These are phyloP conservation scores for Psittacula echo DNA, from an alignment of 2,797 vertebrate species.

Conservation along the genomic window DNA sequence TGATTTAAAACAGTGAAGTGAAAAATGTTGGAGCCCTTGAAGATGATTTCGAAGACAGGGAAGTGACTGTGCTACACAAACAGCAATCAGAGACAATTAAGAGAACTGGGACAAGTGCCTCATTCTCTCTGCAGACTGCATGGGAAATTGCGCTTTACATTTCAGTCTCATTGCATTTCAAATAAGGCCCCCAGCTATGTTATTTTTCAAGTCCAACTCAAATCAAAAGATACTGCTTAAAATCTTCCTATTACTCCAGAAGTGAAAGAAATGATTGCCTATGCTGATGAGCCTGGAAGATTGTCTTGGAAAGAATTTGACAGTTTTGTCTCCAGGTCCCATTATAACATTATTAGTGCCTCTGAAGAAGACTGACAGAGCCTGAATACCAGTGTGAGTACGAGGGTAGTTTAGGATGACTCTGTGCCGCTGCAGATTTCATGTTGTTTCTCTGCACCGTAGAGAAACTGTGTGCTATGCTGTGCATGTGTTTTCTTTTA, in stretches of 20 bases:
- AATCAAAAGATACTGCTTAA: conserved; percentile 82
- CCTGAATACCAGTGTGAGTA: conserved; percentile 32
- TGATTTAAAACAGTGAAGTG: conserved; percentile 77
- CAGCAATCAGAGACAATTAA: conserved; percentile 87
- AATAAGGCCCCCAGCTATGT: conserved; percentile 80
- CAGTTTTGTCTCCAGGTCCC: conserved; percentile 65
- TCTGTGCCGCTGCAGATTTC: conserved; percentile 29
- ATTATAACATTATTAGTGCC: conserved; percentile 74
- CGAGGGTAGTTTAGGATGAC: neutral
- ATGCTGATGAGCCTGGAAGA: conserved; percentile 81
- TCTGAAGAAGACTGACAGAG: conserved; percentile 39
- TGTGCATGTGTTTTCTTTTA: conserved; percentile 24
- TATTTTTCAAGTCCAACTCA: conserved; percentile 78
- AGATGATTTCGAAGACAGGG: conserved; percentile 77
- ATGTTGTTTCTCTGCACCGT: neutral
- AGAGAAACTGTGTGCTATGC: neutral
- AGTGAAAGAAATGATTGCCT: conserved; percentile 82
- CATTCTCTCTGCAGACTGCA: conserved; percentile 75
- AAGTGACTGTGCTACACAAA: conserved; percentile 76
- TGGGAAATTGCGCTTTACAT: conserved; percentile 82
- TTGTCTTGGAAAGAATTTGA: conserved; percentile 79
- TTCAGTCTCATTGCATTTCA: conserved; percentile 80
- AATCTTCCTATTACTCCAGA: conserved; percentile 80
- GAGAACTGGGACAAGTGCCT: conserved; percentile 79
- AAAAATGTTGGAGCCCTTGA: conserved; percentile 72